These are phyloP conservation scores for Parauchenoglanis punctatus DNA, from an alignment of 2,797 vertebrate genomes.

Conservation along the genomic window DNA sequence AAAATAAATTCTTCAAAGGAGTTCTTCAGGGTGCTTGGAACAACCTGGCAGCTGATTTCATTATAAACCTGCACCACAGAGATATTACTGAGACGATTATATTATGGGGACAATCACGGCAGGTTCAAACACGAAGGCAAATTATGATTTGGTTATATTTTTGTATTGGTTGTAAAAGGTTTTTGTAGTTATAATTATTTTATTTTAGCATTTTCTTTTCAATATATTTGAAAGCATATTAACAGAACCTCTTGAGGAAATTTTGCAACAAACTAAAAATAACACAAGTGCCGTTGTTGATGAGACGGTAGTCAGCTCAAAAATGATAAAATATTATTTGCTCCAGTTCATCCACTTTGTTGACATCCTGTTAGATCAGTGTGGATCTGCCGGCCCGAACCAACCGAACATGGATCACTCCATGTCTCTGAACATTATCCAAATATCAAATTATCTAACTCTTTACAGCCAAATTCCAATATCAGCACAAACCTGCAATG, in stretches of 20 bases:
- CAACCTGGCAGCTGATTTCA: not conserved
- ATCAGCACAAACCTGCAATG: conserved; percentile 81
- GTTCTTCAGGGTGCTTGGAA: not conserved
- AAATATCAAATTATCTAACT: conserved; percentile 65
- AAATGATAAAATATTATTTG: not conserved
- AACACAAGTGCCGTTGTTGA: not conserved
- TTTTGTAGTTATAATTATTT: too few species aligned
- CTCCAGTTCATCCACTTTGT: not conserved
- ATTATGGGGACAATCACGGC: not conserved
- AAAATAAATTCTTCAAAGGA: too few species aligned
- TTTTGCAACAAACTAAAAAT: not conserved
- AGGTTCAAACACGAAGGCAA: not conserved
- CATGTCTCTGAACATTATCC: conserved; percentile 68
- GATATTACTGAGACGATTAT: not conserved
- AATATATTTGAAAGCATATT: not conserved
- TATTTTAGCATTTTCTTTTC: too few species aligned
- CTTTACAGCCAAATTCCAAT: conserved; percentile 73
- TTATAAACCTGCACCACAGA: not conserved
- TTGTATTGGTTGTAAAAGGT: not conserved
- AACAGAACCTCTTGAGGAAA: not conserved
- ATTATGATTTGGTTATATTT: not conserved
- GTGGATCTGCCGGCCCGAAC: not conserved
- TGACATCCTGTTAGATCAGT: conserved; percentile 43
- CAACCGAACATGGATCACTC: conserved; percentile 23
- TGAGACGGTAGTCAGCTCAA: not conserved